Base-by-base conservation (phyloP, 2,797 vertebrate genomes). In the Lepus townsendii region DNA sequence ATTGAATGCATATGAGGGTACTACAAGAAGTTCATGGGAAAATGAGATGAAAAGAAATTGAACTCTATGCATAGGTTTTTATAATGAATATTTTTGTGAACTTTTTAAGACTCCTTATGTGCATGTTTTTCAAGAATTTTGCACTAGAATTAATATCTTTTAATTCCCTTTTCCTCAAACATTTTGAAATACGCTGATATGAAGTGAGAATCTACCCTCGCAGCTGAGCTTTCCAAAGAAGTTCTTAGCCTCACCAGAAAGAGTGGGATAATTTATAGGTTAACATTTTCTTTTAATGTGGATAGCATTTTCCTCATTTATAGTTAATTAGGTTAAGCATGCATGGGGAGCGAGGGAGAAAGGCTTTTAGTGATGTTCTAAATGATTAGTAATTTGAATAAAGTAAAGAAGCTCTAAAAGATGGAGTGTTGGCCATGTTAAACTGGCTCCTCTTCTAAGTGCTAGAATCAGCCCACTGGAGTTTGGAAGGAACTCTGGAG, bases 211-310 rank as follows among this genome's bases (percentile, higher is more conserved):
- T 83, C 76, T 88, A 19, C 24, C 50, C 54, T 47, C 22, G 47
- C 3, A 13, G 57, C 20, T 16, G 38, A 35, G 42, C 89, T 95
- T 95, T 89, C 76, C 88, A 69, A 92, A 89, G 90, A 97, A 2
- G n/a, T 93, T 96, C 92, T 97, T 95, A 95, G 89, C 96, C 96
- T 97, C 96, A 68, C 75, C 95, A 97, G 97, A 95, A 96, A 98
- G 97, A 96, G 95, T 47, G 85, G 96, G 97, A 98, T 98, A 98
- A 98, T 98, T 98, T 98, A 98, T 98, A 98, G 98, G 97, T 98
- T 98, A 98, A 98, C 98, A 98, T 98, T 98, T 98, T 98, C 98
- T 98, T 98, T 98, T 98, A 98, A 98, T 98, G 97, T 97, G 98
- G 97, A 98, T 98, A 98, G 97, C 98, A 97, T 98, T 98, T 98